Base-by-base conservation (phyloP, 1,140 invertebrate genomes). In the Trichoplusia ni region DNA sequence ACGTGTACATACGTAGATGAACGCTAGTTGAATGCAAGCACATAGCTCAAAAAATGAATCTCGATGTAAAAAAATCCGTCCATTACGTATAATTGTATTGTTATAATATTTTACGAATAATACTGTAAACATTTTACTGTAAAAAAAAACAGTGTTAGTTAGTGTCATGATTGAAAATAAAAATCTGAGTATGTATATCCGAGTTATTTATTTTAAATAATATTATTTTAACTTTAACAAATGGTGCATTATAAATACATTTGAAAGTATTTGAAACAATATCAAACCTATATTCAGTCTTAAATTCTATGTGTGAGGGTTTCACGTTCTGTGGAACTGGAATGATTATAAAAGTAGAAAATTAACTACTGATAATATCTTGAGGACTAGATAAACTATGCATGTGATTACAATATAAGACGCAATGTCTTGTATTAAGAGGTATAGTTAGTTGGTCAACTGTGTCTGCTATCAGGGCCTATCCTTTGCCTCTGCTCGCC, bases 401-500 rank as follows among this genome's bases (percentile, higher is more conserved):
- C 42, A 11, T 60, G 40, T 59, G 25, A 44, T 13, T 40, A 23
- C 18, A 59, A 33, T 44, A 44, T 33, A 2, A 33, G 33, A 25
- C 16, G 16, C n/a, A 21, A 27, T 13, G 27, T 38, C 54, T 44
- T 59, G 9, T 16, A 21, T 38, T 27, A 40, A 54, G 11, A 25
- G 25, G n/a, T 19, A 35, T 11, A 2, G n/a, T 29, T 33, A 35
- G 6, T 33, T 2, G 31, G 16, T 73, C 64, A 71, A 35, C 73
- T 71, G 8, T 58, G 53, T 44, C 40, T 44, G n/a, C n/a, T n/a
- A 0, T 59, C 56, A 18, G 47, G 58, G 11, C 44, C 51, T 37
- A 94, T 94, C 68, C 92, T 94, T 67, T 94, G 92, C 79, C 94
- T 95, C 79, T 95, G 95, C 31, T 93, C 92, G 4, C 93, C 95